These are phyloP conservation scores for Pentalonia nigronervosa DNA, from an alignment of 1,140 invertebrate species.

Conservation along the genomic window DNA sequence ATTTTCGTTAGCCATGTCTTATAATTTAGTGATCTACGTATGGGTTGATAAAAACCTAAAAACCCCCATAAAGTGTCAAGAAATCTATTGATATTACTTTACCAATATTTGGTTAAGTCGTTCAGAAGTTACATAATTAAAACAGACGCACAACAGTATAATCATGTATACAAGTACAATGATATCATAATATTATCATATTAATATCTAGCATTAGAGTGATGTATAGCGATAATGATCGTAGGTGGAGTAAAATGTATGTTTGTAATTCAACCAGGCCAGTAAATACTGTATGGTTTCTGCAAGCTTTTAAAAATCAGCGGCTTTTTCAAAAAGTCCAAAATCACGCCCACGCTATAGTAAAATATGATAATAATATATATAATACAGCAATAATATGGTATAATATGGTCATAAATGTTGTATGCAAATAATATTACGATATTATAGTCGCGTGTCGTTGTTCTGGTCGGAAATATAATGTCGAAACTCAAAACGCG, in stretches of 20 bases:
- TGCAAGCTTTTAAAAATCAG: background rate
- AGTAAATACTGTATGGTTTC: background rate
- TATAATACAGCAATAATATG: background rate
- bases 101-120: too few relatives aligned
- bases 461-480: background rate
- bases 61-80: too few relatives aligned
- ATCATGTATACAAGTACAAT: too few relatives aligned
- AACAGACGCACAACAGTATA: too few relatives aligned
- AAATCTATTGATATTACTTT: too few relatives aligned
- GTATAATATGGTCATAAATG: background rate
- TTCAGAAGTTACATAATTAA: too few relatives aligned
- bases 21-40: too few relatives aligned
- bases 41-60: too few relatives aligned
- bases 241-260: background rate
- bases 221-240: background rate
- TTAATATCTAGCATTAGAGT: too few relatives aligned
- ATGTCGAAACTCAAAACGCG: background rate
- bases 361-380: background rate
- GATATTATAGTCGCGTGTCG: background rate
- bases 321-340: background rate
- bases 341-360: background rate
- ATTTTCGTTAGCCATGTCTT: too few relatives aligned
- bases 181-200: too few relatives aligned
- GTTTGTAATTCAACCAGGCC: background rate
- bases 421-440: background rate